Evolutionary conservation across 2,888 invertebrate species (phyloP), one percentile per base, ranked within the genome.

Genomic region (Mechanitis mazaeus): DNA sequence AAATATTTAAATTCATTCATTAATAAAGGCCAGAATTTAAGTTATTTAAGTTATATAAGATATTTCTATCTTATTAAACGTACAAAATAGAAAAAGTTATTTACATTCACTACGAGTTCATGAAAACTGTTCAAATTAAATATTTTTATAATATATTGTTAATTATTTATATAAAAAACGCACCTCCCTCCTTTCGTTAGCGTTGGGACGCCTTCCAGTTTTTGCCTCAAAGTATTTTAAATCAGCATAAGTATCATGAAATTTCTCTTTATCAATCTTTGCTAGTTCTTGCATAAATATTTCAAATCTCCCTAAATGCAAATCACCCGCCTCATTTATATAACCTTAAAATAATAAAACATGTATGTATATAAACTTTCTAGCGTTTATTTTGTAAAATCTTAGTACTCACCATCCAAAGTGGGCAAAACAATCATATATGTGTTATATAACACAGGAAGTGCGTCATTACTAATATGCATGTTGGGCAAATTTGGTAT

Each of bases 401-500:
- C 31, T 28, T n/a, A 31, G 31, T 50, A 50, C 89, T 87, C 81
- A 95, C 98, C 98, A 83, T 94, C 95, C 69, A 98, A 91, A 46
- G 93, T 93, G 1, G 97, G 97, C 72, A 98, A 89, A 46, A 97
- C 94, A 56, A 93, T 92, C 87, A 95, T 97, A 83, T 99, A 98
- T 0, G 95, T 95, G 73, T 93, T 92, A 85, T 97, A 98, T 50
- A 99, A 89, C 66, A 95, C 79, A 0, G 97, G 96, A 67, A 99
- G 84, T 12, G 97, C 97, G 75, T 97, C 97, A 75, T 95, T 95
- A 70, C 93, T 93, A 69, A 99, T 99, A 82, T 99, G 97, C 81
- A 99, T 92, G 83, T 97, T 94, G 2, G 99, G 99, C 68, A 99
- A 91, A 89, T 98, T 94, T 0, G 99, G 99, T 74, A 99, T 96